phyloP scores from a whole-genome alignment of 2,113 vertebrate genomes.

The Microcebus tavaratra region DNA sequence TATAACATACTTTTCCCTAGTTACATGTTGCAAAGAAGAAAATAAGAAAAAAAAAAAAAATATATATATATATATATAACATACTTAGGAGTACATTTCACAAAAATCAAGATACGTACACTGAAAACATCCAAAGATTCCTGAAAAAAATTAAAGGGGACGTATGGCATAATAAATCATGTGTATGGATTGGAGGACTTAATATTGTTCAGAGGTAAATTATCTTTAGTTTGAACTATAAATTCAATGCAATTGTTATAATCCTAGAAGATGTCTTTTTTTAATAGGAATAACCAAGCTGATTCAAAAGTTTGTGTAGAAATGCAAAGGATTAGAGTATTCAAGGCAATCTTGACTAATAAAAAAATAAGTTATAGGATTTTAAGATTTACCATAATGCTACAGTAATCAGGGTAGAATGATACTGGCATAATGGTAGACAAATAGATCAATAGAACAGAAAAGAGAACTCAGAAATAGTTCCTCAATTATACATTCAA shows the following conservation, averaged over 20 bases:
- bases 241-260: neutral
- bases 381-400: neutral
- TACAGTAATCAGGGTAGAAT: neutral
- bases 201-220: neutral
- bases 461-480: constrained; percentile 1
- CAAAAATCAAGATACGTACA: neutral
- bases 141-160: neutral
- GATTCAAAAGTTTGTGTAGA: neutral
- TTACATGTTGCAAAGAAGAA: too few species aligned
- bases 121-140: neutral
- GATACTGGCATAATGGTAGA: neutral
- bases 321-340: neutral
- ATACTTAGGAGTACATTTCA: neutral
- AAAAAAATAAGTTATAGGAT: neutral
- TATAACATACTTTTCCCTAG: neutral
- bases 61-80: too few species aligned
- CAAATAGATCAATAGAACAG: neutral
- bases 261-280: neutral
- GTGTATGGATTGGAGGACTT: neutral
- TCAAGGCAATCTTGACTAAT: neutral
- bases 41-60: too few species aligned
- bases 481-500: neutral
- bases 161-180: neutral
- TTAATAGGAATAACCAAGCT: neutral
- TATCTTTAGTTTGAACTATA: neutral